phyloP scores from a whole-genome alignment of 2,113 vertebrate species.

The Ahaetulla prasina region DNA sequence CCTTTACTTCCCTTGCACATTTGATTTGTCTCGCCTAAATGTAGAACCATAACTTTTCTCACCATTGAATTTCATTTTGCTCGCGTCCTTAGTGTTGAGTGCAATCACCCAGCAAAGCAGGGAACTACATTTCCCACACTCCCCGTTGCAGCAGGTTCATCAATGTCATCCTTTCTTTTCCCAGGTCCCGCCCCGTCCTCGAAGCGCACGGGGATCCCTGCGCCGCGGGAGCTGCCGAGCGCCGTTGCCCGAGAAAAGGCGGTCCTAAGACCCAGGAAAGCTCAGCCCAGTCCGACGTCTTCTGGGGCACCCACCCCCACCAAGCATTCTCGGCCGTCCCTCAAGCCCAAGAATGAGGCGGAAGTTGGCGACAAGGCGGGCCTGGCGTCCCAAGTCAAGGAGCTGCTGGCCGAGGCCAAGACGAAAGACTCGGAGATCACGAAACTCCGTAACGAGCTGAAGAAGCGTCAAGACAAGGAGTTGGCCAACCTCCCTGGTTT shows the following conservation, averaged over 20 bases:
- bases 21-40: too few species aligned
- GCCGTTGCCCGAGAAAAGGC: constrained; percentile 78
- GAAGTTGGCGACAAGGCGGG: constrained; percentile 77
- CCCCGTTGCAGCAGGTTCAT: not conserved
- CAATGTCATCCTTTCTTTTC: constrained; percentile 14
- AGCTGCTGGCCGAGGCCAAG: constrained; percentile 90
- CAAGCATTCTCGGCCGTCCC: constrained; percentile 75
- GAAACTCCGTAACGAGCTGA: constrained; percentile 85
- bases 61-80: not conserved
- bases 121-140: not conserved
- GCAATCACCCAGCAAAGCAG: not conserved
- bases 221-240: constrained; percentile 78
- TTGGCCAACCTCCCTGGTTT: constrained; percentile 58
- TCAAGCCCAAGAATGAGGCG: constrained; percentile 78
- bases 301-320: constrained; percentile 80
- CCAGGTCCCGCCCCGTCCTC: constrained; percentile 70
- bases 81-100: not conserved
- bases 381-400: constrained; percentile 89
- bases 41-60: not conserved
- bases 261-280: constrained; percentile 77
- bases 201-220: constrained; percentile 91
- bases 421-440: constrained; percentile 91
- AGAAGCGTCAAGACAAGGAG: constrained; percentile 77
- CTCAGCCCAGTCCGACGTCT: constrained; percentile 82
- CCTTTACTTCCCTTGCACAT: too few species aligned